phyloP scores from a whole-genome alignment of 2,113 vertebrate species.

The Sceloporus undulatus region DNA sequence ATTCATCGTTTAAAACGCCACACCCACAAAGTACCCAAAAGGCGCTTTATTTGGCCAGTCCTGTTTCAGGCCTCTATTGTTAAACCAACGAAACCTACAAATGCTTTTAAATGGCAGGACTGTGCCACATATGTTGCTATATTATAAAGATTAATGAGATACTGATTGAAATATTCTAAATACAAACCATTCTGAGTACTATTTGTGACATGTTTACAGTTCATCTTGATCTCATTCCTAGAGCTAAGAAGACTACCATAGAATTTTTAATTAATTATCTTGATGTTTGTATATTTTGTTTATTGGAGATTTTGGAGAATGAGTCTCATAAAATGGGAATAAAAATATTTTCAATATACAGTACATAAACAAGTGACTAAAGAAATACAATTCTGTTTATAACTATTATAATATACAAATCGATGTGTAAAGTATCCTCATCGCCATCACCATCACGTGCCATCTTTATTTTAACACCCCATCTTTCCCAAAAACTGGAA shows the following conservation, averaged over 20 bases:
- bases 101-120: neutral
- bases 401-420: neutral
- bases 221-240: neutral
- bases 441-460: no score
- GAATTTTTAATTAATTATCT: conserved; percentile 28
- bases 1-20: no score
- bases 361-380: neutral
- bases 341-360: neutral
- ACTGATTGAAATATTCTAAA: conserved; percentile 28
- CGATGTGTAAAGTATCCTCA: no score
- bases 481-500: no score
- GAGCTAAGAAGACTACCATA: neutral
- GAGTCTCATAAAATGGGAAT: neutral
- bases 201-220: neutral
- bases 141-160: neutral
- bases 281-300: conserved; percentile 13
- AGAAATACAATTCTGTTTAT: fast-evolving
- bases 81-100: neutral
- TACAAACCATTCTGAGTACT: conserved; percentile 7
- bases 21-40: no score
- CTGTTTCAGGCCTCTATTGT: neutral
- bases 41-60: no score
- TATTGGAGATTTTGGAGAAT: neutral
- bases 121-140: neutral
- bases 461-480: no score